Base-by-base conservation (phyloP, 2,113 vertebrate genomes). In the Ciconia stormi region DNA sequence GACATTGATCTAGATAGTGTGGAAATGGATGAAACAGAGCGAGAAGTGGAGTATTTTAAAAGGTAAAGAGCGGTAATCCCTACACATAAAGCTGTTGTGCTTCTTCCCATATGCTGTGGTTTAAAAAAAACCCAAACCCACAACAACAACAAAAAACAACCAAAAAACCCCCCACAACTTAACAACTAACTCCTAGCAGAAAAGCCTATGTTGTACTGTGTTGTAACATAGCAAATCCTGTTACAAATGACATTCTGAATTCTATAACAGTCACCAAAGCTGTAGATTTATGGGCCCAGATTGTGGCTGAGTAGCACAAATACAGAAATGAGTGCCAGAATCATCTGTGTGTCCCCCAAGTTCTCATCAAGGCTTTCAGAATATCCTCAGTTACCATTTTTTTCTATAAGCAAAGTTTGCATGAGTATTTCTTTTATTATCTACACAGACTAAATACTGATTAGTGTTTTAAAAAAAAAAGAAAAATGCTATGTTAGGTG, bases 31-130 rank as follows among this genome's bases (percentile, higher is more conserved):
- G 99, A 99, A 98, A 99, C 99, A 0, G 99, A 99, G 97, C 97
- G 99, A 93, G 99, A 99, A 97, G 99, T 99, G 97, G 99, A 99
- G 69, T 99, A 99, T 97, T 99, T 99, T 97, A 99, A 99, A 99
- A 99, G 99, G 99, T 99, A 97, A 90, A 80, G 34, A 71, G 10
- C 49, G 69, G 27, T 73, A 81, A 85, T 71, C 44, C 16, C 23
- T 50, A 9, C 4, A 1, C 10, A 8, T 58, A 63, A 83, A 46
- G 42, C 34, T 81, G 29, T 67, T 67, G 13, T 72, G 44, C 23
- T 56, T 23, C 47, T 74, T 92, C 49, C 47, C 13, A 4, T 76
- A 17, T 77, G 36, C 66, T 2, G 1, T 29, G 17, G 8, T 61
- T 38, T 29, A 22, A 66, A 81, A 59, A 32, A 47, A 47, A 8